Base-by-base conservation (phyloP, 2,888 invertebrate species). In the Buathra laborator region DNA sequence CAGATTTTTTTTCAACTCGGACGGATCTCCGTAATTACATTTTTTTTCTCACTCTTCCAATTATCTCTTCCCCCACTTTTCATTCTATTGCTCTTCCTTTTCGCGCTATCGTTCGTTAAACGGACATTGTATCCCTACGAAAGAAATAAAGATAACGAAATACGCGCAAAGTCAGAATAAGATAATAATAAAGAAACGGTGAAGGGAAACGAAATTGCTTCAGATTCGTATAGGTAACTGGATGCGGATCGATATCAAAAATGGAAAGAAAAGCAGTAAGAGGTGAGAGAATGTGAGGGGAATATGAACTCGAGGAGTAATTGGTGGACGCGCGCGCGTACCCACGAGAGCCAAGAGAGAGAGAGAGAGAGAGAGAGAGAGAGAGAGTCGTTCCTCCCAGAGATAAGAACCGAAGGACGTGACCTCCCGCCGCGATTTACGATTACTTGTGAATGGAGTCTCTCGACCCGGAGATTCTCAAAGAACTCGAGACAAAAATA, bases 261-360 rank as follows among this genome's bases (percentile, higher is more conserved):
- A 37, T 37, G 37, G 19, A 29, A 24, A 59, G 29, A 29, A 46
- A 16, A 67, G 3, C 19, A 16, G 43, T 6, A 75, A 46, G 16
- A 19, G 19, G 56, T 19, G 16, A 24, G 4, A 24, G 16, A 56
- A 32, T 56, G 56, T n/a, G 29, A 81, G 66, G 7, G 46, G 67
- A 68, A 75, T 68, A 75, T 62, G 59, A 68, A 75, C 43, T n/a
- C 32, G 4, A 14, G 46, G 32, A 68, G 44, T 76, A 68, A 68
- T 46, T 46, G 62, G 70, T 24, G 43, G 46, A 48, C 9, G 53
- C 64, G 44, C 19, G 59, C 59, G n/a, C n/a, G 48, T 1, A 37
- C 37, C 48, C 48, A n/a, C 9, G 48, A 48, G 48, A 14, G 48
- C 10, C 12, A 48, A 48, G 48, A 48, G 48, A 48, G 48, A 14